A percentile compares a stretch with the other conserved stretches of the same genome.
These are phyloP conservation scores for Octodonta nipae DNA, from an alignment of 2,888 invertebrate genomes.

Conservation along the genomic window DNA sequence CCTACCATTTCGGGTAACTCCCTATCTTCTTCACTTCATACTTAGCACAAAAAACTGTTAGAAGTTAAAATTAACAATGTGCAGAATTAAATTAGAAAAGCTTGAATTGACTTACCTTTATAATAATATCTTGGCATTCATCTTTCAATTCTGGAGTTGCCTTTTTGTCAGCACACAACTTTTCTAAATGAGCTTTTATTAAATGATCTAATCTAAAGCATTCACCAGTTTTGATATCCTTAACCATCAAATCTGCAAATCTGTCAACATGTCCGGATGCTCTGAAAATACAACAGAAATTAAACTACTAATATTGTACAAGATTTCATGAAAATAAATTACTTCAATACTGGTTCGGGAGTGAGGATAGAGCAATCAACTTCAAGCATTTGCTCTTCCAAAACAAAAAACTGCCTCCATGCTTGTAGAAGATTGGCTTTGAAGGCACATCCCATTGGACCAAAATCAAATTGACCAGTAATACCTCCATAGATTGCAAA, in stretches of 20 bases:
- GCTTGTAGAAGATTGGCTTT: conserved; percentile 85
- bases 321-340: no score
- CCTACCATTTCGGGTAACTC: no score
- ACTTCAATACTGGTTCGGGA: conserved; percentile 90
- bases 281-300: no score
- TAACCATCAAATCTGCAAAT: conserved; percentile 99
- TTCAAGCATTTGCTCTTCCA: conserved; percentile 97
- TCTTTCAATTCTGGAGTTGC: conserved; percentile 53
- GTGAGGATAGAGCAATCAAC: conserved; percentile 96
- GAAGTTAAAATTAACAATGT: no score
- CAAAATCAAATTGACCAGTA: conserved; percentile 91
- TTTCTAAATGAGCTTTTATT: conserved; percentile 87
- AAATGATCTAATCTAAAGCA: conserved; percentile 96
- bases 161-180: conserved; percentile 72
- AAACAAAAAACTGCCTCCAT: conserved; percentile 92
- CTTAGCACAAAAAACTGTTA: no score
- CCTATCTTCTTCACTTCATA: no score
- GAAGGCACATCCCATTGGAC: conserved; percentile 97
- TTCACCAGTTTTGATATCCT: conserved; percentile 89
- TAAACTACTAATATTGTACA: no score
- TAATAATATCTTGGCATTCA: conserved; percentile 65
- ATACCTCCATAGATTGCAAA: conserved; percentile 98
- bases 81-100: no score
- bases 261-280: conserved; percentile 98
- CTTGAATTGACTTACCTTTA: conserved; percentile 50